Percentiles rank a stretch among this genome's conserved stretches.
Conservation (phyloP, 1,140 invertebrate genomes). For the Polypedilum vanderplanki region DNA sequence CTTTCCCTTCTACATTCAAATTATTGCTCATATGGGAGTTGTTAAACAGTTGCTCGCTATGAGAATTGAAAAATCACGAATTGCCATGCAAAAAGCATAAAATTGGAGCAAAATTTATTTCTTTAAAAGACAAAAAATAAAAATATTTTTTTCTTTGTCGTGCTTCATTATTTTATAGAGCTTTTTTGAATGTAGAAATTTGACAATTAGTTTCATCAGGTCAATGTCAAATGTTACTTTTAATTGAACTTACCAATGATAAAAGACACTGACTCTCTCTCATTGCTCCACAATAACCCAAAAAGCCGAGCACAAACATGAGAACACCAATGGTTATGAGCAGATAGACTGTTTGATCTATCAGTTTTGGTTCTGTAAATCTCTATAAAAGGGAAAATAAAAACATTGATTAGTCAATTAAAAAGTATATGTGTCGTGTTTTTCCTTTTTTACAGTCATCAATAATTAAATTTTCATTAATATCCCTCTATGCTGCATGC, state of each 20-base stretch:
- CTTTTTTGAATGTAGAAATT: too few relatives aligned
- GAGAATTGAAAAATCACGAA: background rate
- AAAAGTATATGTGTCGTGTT: background rate
- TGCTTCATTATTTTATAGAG: too few relatives aligned
- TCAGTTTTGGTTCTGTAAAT: conserved; percentile 54
- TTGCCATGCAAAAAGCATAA: background rate
- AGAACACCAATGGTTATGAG: conserved; percentile 71
- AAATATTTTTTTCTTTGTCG: too few relatives aligned
- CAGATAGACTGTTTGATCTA: conserved; percentile 60
- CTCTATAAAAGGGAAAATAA: conserved; percentile 44
- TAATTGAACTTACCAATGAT: conserved; percentile 56
- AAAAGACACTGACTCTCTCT: conserved; percentile 74
- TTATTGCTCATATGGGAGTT: too few relatives aligned
- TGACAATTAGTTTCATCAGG: too few relatives aligned
- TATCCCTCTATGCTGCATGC: background rate
- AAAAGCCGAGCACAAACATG: conserved; percentile 74
- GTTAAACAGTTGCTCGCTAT: background rate
- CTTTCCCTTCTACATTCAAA: too few relatives aligned
- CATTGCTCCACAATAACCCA: conserved; percentile 80
- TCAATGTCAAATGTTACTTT: too few relatives aligned
- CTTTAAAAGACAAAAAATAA: too few relatives aligned
- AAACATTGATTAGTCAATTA: conserved; percentile 19
- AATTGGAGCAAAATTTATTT: too few relatives aligned
- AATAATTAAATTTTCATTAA: conserved; percentile 15
- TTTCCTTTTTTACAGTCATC: background rate